phyloP scores from a whole-genome alignment of 2,797 vertebrate species.

The Schizothorax lantsangensis region DNA sequence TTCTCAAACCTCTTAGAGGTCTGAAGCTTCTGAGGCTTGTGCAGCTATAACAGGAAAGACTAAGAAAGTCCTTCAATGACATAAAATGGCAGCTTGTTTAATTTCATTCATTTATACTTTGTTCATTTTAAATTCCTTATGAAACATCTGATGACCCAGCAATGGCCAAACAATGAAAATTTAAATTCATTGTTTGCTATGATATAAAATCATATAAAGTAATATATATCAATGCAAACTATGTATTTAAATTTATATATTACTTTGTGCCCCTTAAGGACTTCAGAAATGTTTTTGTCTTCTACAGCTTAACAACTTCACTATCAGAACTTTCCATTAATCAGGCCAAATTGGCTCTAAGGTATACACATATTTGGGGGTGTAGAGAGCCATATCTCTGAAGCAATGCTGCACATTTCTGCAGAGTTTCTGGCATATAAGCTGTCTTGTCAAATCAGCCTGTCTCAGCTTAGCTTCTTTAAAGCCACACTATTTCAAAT shows the following conservation, averaged over 20 bases:
- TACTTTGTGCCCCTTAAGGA: neutral
- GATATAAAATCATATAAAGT: neutral
- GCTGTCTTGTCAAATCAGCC: conserved; percentile 57
- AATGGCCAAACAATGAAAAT: neutral
- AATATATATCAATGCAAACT: neutral
- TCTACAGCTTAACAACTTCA: conserved; percentile 26
- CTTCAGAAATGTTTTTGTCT: neutral
- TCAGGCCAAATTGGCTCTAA: conserved; percentile 52
- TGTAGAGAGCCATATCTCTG: conserved; percentile 46
- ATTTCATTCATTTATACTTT: neutral
- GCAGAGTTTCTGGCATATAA: conserved; percentile 52
- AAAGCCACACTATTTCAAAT: conserved; percentile 59
- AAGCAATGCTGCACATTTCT: conserved; percentile 43
- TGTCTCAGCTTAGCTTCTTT: conserved; percentile 60
- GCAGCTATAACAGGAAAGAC: conserved; percentile 62
- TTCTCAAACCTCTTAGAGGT: conserved; percentile 75
- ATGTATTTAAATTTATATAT: neutral
- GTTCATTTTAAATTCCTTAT: neutral
- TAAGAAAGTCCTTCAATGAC: conserved; percentile 65
- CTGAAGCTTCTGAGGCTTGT: conserved; percentile 72
- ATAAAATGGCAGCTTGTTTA: conserved; percentile 67
- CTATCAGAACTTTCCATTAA: conserved; percentile 50
- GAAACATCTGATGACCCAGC: neutral
- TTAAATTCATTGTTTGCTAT: neutral
- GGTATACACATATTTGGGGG: conserved; percentile 30